Base-by-base conservation (phyloP, 2,113 vertebrate genomes). In the Perca flavescens region DNA sequence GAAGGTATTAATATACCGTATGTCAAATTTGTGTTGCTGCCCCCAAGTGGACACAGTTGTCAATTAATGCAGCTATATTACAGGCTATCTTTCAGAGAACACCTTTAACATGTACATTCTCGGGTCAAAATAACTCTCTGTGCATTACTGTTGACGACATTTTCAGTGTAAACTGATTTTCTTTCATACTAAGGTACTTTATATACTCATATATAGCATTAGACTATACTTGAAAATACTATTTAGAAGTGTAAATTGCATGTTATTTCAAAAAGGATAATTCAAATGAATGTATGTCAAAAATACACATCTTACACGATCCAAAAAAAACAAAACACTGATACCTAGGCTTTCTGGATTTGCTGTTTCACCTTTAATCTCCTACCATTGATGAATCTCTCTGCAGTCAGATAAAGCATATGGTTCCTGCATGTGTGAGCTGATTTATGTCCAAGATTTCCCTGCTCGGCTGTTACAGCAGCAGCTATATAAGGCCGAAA, bases 341-440 rank as follows among this genome's bases (percentile, higher is more conserved):
- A 46, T 61, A 50, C 56, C 65, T 68, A 36, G 56, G 31, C 73
- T 83, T 11, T 16, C 28, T 64, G 74, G 47, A 80, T 78, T 78
- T 71, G 25, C 70, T 34, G 62, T 49, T 65, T 85, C 72, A 83
- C 85, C 64, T 83, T 74, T 89, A 86, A 93, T 89, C 89, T 70
- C 69, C 28, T 70, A 52, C 69, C 89, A 90, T 85, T 93, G 89
- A 92, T 83, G 87, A 88, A 75, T 83, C 73, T 91, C 77, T 54
- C 83, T 49, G 64, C 83, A 83, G 70, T 85, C 72, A 64, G 73
- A 72, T 79, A 69, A 83, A 89, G 80, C 94, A 95, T 93, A 94
- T 93, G 94, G 92, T 77, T 78, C 47, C 72, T 34, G 88, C 94
- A 94, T 92, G 94, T 95, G 93, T 68, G 84, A 53, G 72, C 68